Conservation (phyloP, 2,888 invertebrate genomes). For the Chesias legatella region DNA sequence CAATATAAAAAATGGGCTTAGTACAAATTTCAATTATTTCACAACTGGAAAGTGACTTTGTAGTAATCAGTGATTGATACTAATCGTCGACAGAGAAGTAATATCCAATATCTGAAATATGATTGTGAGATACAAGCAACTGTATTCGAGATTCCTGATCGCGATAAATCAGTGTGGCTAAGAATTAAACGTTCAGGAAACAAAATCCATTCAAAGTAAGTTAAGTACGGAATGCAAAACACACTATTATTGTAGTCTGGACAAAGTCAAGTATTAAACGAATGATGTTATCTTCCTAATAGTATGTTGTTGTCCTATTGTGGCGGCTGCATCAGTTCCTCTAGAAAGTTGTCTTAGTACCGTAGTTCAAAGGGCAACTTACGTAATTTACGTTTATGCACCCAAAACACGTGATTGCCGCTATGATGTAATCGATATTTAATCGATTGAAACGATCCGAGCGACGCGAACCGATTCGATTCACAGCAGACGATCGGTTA, state of each 20-base stretch:
- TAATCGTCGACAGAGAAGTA: no score
- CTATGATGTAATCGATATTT: conserved; percentile 50
- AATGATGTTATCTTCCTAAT: conserved; percentile 11
- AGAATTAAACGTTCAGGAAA: no score
- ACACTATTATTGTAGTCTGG: neutral
- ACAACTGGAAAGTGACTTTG: no score
- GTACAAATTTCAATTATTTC: neutral
- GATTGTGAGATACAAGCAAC: no score
- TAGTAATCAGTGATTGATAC: no score
- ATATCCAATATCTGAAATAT: no score
- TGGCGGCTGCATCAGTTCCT: conserved; percentile 21
- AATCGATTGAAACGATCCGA: conserved; percentile 49
- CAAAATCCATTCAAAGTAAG: no score
- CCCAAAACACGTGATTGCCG: conserved; percentile 32
- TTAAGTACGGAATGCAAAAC: no score
- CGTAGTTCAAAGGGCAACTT: conserved; percentile 29
- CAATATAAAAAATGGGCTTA: neutral
- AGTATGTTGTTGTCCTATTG: conserved; percentile 24
- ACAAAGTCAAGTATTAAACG: no score
- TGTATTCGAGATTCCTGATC: no score
- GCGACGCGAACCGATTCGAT: conserved; percentile 53
- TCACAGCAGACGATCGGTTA: conserved; percentile 40
- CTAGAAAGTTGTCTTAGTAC: conserved; percentile 26
- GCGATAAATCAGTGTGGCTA: no score
- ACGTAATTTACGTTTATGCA: conserved; percentile 33